These are phyloP conservation scores for Odontamblyopus lacepedii DNA, from an alignment of 2,797 vertebrate genomes.

Conservation along the genomic window DNA sequence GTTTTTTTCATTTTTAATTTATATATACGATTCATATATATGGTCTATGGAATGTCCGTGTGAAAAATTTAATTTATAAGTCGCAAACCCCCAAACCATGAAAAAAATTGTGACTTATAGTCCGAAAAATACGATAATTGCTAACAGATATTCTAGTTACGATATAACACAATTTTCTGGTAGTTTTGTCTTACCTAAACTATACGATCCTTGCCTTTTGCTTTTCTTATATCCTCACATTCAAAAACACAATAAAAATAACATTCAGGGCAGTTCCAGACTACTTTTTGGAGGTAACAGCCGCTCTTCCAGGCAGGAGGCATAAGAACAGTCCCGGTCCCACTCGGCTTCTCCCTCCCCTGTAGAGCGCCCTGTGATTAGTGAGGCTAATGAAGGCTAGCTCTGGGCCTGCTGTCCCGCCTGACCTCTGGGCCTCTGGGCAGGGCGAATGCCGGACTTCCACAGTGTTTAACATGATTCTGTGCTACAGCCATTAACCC, in stretches of 20 bases:
- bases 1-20: too few relatives aligned
- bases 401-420: slow-evolving; percentile 67
- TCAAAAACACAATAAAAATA: not conserved
- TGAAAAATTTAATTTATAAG: too few relatives aligned
- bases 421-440: slow-evolving; percentile 62
- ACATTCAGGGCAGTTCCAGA: not conserved
- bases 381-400: slow-evolving; percentile 72
- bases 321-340: slow-evolving; percentile 34
- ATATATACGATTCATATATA: too few relatives aligned
- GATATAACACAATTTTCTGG: too few relatives aligned
- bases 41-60: too few relatives aligned
- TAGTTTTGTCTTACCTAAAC: not conserved
- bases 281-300: slow-evolving; percentile 7
- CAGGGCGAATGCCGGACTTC: slow-evolving; percentile 62
- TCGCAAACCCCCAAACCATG: too few relatives aligned
- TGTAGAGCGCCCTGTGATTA: slow-evolving; percentile 71
- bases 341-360: slow-evolving; percentile 57
- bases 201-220: not conserved
- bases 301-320: slow-evolving; percentile 44
- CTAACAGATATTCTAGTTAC: too few relatives aligned
- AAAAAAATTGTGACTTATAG: too few relatives aligned
- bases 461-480: slow-evolving; percentile 70
- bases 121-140: too few relatives aligned
- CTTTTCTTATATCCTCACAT: not conserved
- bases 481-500: slow-evolving; percentile 73